Base-by-base conservation (phyloP, 2,888 invertebrate genomes). In the Leptopilina drosophilae region DNA sequence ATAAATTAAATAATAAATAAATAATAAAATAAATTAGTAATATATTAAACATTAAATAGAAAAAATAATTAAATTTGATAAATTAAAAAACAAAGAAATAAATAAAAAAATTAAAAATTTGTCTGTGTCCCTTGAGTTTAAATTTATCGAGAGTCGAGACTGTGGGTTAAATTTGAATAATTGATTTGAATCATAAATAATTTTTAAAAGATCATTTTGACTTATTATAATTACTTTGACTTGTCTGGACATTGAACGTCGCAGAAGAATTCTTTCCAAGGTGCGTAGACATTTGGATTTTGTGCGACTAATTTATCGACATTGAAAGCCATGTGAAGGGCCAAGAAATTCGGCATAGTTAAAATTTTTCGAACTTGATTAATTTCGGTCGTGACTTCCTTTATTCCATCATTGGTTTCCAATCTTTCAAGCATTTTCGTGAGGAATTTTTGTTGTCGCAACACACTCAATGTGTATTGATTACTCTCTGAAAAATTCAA, bases 371-470 rank as follows among this genome's bases (percentile, higher is more conserved):
- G 93, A 0, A 96, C 92, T 7, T 91, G 90, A 83, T 94, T 94
- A 7, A 94, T 88, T 9, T 89, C 90, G 0, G 92, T 85, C 2
- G 93, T 91, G 0, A 92, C 90, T 78, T 93, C 91, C 5, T 93
- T 92, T 62, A 93, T 92, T 0, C 93, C 93, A 42, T 92, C 90
- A 6, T 88, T 88, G 26, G 93, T 93, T 81, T 93, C 93, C 67
- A 96, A 88, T 78, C 93, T 93, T 78, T 94, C 93, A n/a, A 96
- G 88, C 15, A 97, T 88, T 9, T 94, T 93, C 8, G 94, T 94
- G 33, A 98, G 93, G 91, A 97, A 97, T 84, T 94, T 94, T 80
- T 95, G 95, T 88, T 98, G 97, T 0, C 95, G 93, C 15, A 97
- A 90, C 86, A 97, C 94, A 69, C 96, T 95, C 85, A 94, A 93